A percentile compares a stretch with the other conserved stretches of the same genome.
These are phyloP conservation scores for Botia kubotai DNA, from an alignment of 2,797 vertebrate species.

Conservation along the genomic window DNA sequence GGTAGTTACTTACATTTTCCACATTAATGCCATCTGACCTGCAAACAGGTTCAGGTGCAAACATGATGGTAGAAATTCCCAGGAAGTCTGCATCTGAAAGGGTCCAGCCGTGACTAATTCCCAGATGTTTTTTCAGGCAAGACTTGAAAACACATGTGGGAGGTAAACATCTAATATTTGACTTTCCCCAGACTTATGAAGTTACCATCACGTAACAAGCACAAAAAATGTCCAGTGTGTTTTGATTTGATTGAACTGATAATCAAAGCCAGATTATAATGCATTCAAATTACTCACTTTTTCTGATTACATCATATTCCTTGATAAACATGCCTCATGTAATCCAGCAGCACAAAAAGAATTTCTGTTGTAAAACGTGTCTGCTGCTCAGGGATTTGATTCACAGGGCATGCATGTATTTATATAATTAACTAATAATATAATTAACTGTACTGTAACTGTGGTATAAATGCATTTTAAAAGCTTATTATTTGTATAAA, in stretches of 20 bases:
- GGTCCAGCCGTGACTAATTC: slow-evolving; percentile 35
- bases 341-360: not conserved
- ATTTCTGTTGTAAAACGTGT: not conserved
- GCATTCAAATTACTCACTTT: not conserved
- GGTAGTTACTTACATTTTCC: slow-evolving; percentile 20
- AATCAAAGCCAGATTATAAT: slow-evolving; percentile 16
- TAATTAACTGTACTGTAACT: too few relatives aligned
- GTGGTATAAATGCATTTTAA: too few relatives aligned
- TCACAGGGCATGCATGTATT: too few relatives aligned
- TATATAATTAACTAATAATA: too few relatives aligned
- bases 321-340: not conserved
- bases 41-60: slow-evolving; percentile 30
- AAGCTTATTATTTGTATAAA: too few relatives aligned
- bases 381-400: too few relatives aligned
- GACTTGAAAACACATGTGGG: slow-evolving; percentile 5
- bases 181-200: slow-evolving; percentile 33
- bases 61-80: slow-evolving; percentile 27
- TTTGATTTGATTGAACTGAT: slow-evolving; percentile 18
- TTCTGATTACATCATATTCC: not conserved
- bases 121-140: not conserved
- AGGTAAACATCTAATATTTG: slow-evolving; percentile 17
- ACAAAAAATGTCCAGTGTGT: slow-evolving; percentile 20
- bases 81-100: slow-evolving; percentile 40
- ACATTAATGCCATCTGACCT: slow-evolving; percentile 24
- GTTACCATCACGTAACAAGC: slow-evolving; percentile 12